Conservation (phyloP, 2,888 invertebrate species). For the Lottia gigantea region DNA sequence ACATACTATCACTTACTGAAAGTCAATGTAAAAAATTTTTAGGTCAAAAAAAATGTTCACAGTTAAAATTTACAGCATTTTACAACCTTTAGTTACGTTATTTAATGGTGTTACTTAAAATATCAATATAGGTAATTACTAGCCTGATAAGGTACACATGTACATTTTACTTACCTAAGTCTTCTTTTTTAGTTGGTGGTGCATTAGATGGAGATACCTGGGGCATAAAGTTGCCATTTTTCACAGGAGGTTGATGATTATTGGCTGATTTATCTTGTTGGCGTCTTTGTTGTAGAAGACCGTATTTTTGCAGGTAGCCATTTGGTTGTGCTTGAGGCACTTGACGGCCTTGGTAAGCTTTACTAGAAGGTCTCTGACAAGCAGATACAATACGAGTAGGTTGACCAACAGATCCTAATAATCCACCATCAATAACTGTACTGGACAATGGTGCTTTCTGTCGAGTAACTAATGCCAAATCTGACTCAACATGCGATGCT, state of each 20-base stretch:
- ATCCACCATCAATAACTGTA: slow-evolving; percentile 58
- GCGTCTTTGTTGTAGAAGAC: slow-evolving; percentile 47
- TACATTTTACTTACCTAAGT: not conserved
- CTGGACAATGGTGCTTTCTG: slow-evolving; percentile 51
- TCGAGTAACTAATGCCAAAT: slow-evolving; percentile 24
- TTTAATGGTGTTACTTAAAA: too few relatives aligned
- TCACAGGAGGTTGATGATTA: not conserved
- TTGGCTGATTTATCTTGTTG: slow-evolving; percentile 30
- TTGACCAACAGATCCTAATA: slow-evolving; percentile 35
- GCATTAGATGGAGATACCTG: not conserved
- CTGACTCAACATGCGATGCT: slow-evolving; percentile 16
- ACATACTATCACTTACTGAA: slow-evolving; percentile 62
- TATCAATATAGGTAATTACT: too few relatives aligned
- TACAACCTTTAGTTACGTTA: too few relatives aligned
- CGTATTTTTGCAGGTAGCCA: slow-evolving; percentile 41
- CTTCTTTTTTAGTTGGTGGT: slow-evolving; percentile 3
- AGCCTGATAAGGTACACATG: too few relatives aligned
- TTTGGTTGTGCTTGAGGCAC: slow-evolving; percentile 12
- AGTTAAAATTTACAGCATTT: too few relatives aligned
- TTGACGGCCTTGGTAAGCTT: slow-evolving; percentile 4
- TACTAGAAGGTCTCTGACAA: slow-evolving; percentile 22
- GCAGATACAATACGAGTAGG: slow-evolving; percentile 17
- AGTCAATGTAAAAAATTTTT: not conserved
- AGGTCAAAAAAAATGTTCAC: too few relatives aligned
- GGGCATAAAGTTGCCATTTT: not conserved